Conservation (phyloP, 1,140 invertebrate genomes). For the Cydia fagiglandana region DNA sequence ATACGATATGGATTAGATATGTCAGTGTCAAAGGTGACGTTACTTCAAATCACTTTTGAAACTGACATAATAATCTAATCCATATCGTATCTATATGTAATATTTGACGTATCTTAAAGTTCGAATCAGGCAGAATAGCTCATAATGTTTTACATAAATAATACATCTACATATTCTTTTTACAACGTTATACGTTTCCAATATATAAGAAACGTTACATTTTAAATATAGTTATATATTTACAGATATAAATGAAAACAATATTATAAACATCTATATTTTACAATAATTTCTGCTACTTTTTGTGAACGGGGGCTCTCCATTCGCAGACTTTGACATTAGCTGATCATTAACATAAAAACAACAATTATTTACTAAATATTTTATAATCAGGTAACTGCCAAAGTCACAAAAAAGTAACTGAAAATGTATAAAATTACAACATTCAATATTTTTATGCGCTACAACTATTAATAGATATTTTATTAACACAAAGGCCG, state of each 20-base stretch:
- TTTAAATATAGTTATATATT: conserved; percentile 30
- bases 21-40: no score
- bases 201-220: conserved; percentile 14
- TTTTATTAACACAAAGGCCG: conserved; percentile 7
- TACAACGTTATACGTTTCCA: conserved; percentile 7
- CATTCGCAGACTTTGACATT: conserved; percentile 54
- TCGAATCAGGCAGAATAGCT: not conserved
- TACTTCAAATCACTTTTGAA: no score
- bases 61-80: no score
- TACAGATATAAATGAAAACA: conserved; percentile 30
- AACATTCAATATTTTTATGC: conserved; percentile 36
- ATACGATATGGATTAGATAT: no score
- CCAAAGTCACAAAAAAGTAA: conserved; percentile 45
- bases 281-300: conserved; percentile 47
- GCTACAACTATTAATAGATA: conserved; percentile 11
- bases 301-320: conserved; percentile 71
- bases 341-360: conserved; percentile 48
- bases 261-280: conserved; percentile 23
- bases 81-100: no score
- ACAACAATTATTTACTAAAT: conserved; percentile 37
- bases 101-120: no score
- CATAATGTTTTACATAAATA: conserved; percentile 19
- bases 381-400: conserved; percentile 40
- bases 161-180: conserved; percentile 13
- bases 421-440: conserved; percentile 36